A percentile compares a stretch with the other conserved stretches of the same genome.
phyloP scores from a whole-genome alignment of 1,140 invertebrate genomes.

The Aphelinus certus region DNA sequence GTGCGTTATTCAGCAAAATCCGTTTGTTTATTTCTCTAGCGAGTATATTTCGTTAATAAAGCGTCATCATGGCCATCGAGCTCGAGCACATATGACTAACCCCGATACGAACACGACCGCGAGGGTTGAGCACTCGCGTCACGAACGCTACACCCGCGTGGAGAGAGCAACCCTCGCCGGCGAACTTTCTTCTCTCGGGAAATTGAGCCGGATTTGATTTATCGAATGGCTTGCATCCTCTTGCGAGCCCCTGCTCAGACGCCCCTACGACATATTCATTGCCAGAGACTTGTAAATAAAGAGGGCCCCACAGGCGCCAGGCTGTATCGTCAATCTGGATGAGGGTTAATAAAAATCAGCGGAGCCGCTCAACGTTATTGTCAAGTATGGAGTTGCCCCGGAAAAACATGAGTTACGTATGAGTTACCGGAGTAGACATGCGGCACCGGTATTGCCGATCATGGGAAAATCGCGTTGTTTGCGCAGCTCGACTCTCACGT shows the following conservation, averaged over 20 bases:
- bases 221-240: constrained; percentile 51
- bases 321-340: constrained; percentile 39
- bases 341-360: constrained; percentile 52
- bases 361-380: neutral
- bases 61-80: constrained; percentile 19
- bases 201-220: constrained; percentile 62
- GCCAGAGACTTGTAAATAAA: constrained; percentile 58
- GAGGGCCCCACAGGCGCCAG: constrained; percentile 37
- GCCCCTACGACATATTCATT: constrained; percentile 50
- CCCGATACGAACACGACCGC: constrained; percentile 6
- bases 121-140: neutral
- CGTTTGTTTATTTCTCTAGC: too few relatives aligned
- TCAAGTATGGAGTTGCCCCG: too few relatives aligned
- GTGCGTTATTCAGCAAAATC: too few relatives aligned
- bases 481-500: neutral
- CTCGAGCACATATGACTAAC: neutral
- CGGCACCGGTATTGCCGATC: constrained; percentile 8
- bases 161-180: neutral
- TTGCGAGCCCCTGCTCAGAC: constrained; percentile 24
- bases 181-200: constrained; percentile 53
- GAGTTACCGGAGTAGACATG: neutral
- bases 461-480: constrained; percentile 1
- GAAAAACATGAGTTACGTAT: neutral
- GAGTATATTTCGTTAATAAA: constrained; percentile 31
- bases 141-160: neutral